Base-by-base conservation (phyloP, 2,888 invertebrate species). In the Agriotes lineatus region DNA sequence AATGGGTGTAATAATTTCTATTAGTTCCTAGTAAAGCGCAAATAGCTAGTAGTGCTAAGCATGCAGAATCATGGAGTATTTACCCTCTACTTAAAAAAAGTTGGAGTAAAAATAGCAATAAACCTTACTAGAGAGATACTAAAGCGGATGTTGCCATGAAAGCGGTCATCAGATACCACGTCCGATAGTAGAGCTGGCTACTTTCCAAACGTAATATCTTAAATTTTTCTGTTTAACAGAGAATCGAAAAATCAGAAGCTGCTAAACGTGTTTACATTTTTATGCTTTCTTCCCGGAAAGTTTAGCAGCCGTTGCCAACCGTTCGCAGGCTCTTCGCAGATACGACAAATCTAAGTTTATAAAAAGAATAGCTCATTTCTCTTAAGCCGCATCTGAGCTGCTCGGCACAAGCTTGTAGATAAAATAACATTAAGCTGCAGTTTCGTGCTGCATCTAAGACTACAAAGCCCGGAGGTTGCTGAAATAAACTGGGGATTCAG, bases 231-330 rank as follows among this genome's bases (percentile, higher is more conserved):
- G 25, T 33, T 2, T 39, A 39, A 35, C 16, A 48, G 6, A 22
- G 37, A n/a, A n/a, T 62, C 18, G 42, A 18, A 22, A 61, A 50
- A 50, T 37, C 37, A 50, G 39, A 25, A 61, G 52, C 33, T 52
- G 39, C 52, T 50, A 37, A 61, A 50, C 19, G 12, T 61, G 61
- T 61, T 61, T 61, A 61, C 61, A 52, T 61, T 50, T 61, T 61
- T 16, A 61, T 50, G 19, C 50, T 18, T 50, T 50, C 39, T 45
- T 39, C 16, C 48, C 52, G 2, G 48, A 19, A 48, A 48, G 12
- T 48, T 54, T 33, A 10, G 20, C 4, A 37, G 12, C 33, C 19
- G 10, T 35, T 35, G 35, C 52, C 52, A 52, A 52, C 1, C 2
- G 20, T 6, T 37, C 48, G 25, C 22, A 22, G 19, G 45, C 14